A percentile compares a stretch with the other conserved stretches of the same genome.
These are phyloP conservation scores for Scatophagus argus DNA, from an alignment of 2,113 vertebrate genomes.

Conservation along the genomic window DNA sequence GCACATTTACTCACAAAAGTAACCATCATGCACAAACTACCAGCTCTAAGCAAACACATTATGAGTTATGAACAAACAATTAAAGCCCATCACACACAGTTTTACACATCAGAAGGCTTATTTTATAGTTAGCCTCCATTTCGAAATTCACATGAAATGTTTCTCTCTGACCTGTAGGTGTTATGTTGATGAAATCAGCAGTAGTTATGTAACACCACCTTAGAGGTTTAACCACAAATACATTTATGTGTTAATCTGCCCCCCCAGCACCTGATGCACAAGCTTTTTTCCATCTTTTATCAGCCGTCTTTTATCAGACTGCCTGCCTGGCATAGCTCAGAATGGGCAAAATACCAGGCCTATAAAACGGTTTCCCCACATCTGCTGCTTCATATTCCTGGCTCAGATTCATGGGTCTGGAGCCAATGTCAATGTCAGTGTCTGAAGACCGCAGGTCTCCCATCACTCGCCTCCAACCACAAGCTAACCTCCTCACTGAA, in stretches of 20 bases:
- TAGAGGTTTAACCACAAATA: conserved; percentile 53
- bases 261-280: conserved; percentile 41
- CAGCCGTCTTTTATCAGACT: conserved; percentile 50
- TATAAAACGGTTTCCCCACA: conserved; percentile 48
- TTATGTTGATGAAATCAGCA: conserved; percentile 26
- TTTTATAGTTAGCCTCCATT: not conserved
- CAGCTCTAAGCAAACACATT: conserved; percentile 1
- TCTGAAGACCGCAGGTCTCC: conserved; percentile 61
- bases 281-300: conserved; percentile 43
- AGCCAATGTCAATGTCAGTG: conserved; percentile 68
- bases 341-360: conserved; percentile 47
- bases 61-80: not conserved
- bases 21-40: not conserved
- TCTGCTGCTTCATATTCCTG: conserved; percentile 62
- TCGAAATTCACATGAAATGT: conserved; percentile 19
- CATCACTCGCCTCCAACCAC: conserved; percentile 50
- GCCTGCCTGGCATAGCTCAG: conserved; percentile 52
- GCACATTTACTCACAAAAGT: not conserved
- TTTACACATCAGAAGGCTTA: not conserved
- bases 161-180: conserved; percentile 11
- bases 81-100: not conserved
- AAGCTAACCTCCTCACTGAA: conserved; percentile 45
- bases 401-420: conserved; percentile 47
- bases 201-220: conserved; percentile 58
- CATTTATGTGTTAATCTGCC: conserved; percentile 56